Conservation (phyloP, 2,888 invertebrate genomes). For the Piscicola geometra region DNA sequence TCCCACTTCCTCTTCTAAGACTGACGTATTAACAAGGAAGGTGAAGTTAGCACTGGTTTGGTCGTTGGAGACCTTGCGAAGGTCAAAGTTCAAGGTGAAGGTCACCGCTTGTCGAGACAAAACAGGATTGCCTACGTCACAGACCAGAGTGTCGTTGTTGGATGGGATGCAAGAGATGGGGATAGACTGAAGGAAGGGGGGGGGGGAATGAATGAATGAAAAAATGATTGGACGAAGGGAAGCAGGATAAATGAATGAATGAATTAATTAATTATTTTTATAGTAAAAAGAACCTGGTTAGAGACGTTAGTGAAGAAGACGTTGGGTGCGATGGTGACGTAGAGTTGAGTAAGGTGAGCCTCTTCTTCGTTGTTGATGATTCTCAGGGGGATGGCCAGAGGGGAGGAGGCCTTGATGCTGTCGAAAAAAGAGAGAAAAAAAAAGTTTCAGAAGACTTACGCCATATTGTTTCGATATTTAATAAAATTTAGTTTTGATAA, state of each 20-base stretch:
- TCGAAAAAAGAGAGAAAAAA: too few species aligned
- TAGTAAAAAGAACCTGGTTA: background rate
- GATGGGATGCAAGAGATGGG: background rate
- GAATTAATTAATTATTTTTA: too few species aligned
- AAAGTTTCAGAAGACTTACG: background rate
- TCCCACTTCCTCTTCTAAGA: too few species aligned
- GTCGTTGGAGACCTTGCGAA: background rate
- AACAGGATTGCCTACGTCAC: slow-evolving; percentile 17
- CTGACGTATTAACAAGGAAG: slow-evolving; percentile 4
- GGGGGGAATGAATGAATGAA: slow-evolving; percentile 7
- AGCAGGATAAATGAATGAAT: too few species aligned
- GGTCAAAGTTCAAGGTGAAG: slow-evolving; percentile 19
- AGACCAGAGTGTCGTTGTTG: background rate
- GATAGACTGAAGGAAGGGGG: slow-evolving; percentile 36
- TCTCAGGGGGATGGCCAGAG: slow-evolving; percentile 63
- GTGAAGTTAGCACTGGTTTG: background rate
- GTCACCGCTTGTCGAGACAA: background rate
- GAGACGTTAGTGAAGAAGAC: slow-evolving; percentile 33
- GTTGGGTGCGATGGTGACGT: slow-evolving; percentile 37
- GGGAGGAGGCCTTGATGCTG: slow-evolving; percentile 2
- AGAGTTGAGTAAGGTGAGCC: slow-evolving; percentile 43
- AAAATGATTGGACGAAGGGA: too few species aligned
- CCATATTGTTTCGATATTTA: background rate
- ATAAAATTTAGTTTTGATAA: too few species aligned
- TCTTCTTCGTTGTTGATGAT: slow-evolving; percentile 75